Evolutionary conservation across 2,888 invertebrate species (phyloP), one percentile per base, ranked within the genome.

Genomic region (Julus scanicus): DNA sequence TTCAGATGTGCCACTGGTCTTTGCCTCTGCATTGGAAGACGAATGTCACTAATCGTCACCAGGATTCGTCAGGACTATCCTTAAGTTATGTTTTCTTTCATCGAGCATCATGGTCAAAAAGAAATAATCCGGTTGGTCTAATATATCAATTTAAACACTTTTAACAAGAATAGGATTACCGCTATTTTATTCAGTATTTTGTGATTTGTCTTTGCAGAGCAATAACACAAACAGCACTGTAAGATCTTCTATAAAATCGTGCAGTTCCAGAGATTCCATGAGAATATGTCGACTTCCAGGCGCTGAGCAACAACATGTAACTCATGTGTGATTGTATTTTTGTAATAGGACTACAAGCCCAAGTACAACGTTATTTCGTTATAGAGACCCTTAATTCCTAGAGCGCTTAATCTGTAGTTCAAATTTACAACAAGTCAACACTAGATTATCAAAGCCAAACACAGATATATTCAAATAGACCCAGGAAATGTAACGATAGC

Each of bases 41-140:
- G 1, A 57, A 29, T 63, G 39, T 9, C 44, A 13, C 44, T 17
- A 83, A 37, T 40, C 83, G 53, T 84, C 57, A 57, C n/a, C 85
- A 86, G 15, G 88, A 88, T 11, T 80, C 86, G n/a, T 88, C 86
- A 13, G 88, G 86, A 2, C 44, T 87, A 39, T 88, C 88, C 9
- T 39, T 88, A 20, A 88, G 88, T 80, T 88, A 88, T 53, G 53
- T 88, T n/a, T 88, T 88, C 87, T 88, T 88, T 80, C 86, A 88
- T 87, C 63, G 88, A 49, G 49, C 80, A 49, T 88, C 88, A 6
- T 88, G 88, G 88, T 86, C 88, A 13, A 88, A 88, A 80, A 63
- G 88, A 8, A 13, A 11, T 13, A 86, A 85, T 88, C 49, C 20
- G 88, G 88, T 88, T 15, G 83, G 40, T 13, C 13, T 48, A n/a